phyloP scores from a whole-genome alignment of 2,888 invertebrate species.

The Drosophila ezoana region DNA sequence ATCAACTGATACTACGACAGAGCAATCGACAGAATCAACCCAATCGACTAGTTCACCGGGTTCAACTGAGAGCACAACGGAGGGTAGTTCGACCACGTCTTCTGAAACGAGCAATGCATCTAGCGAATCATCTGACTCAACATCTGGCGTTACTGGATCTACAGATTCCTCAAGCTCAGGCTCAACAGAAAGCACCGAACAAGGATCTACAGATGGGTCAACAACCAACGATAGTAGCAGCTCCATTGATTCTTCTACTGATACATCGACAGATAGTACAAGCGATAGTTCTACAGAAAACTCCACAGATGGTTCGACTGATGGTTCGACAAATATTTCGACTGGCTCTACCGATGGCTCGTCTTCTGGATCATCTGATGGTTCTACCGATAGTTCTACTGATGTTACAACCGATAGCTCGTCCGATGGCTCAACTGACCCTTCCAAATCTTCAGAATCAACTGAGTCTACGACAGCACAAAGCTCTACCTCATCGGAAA shows the following conservation, averaged over 20 bases:
- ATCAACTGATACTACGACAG: conserved; percentile 48
- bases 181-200: conserved; percentile 20
- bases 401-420: conserved; percentile 11
- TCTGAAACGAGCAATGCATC: conserved; percentile 25
- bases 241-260: conserved; percentile 3
- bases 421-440: conserved; percentile 19
- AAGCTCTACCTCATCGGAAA: conserved; percentile 32
- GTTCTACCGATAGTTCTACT: conserved; percentile 11
- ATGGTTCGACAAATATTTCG: not conserved
- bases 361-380: conserved; percentile 13
- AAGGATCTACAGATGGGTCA: conserved; percentile 9
- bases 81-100: conserved; percentile 20
- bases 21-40: conserved; percentile 56
- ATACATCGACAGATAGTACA: conserved; percentile 19
- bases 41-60: conserved; percentile 31
- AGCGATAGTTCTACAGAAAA: conserved; percentile 29
- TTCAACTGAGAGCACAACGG: conserved; percentile 42
- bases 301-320: conserved; percentile 18
- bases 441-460: conserved; percentile 16
- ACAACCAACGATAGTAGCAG: conserved; percentile 32
- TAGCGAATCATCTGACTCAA: conserved; percentile 18
- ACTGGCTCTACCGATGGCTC: conserved; percentile 24
- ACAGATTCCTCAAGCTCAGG: conserved; percentile 22
- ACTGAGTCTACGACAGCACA: conserved; percentile 22
- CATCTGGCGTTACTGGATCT: conserved; percentile 23